Evolutionary conservation across 2,113 vertebrate species (phyloP).

Genomic region (Cercopithecus mona): DNA sequence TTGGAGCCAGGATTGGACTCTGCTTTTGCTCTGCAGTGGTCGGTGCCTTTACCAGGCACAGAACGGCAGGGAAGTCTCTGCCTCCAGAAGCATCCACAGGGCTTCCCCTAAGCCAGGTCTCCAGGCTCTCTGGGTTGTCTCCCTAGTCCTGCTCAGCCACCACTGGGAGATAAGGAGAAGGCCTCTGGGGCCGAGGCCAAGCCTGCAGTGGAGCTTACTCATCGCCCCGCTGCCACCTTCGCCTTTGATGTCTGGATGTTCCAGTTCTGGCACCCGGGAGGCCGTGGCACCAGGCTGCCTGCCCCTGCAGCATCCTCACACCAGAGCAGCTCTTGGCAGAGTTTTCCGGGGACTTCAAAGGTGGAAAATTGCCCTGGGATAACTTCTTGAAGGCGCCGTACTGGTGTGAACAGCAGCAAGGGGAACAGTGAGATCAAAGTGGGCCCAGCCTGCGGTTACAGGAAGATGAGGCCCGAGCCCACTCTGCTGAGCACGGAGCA

Average conservation of each 20-base stretch:
- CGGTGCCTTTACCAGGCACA: not conserved
- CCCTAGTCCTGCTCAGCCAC: slow-evolving; percentile 69
- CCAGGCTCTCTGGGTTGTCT: slow-evolving; percentile 59
- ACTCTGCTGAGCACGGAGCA: slow-evolving; percentile 75
- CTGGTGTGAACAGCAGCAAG: slow-evolving; percentile 82
- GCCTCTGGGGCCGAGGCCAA: slow-evolving; percentile 83
- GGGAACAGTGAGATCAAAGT: slow-evolving; percentile 84
- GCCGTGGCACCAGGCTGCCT: slow-evolving; percentile 78
- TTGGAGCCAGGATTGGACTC: not conserved
- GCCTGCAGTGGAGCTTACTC: slow-evolving; percentile 81
- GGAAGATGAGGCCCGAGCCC: slow-evolving; percentile 78
- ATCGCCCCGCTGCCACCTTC: slow-evolving; percentile 82
- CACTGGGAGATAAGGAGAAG: slow-evolving; percentile 75
- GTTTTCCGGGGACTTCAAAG: slow-evolving; percentile 86
- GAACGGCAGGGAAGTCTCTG: too few relatives aligned
- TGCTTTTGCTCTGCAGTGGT: not conserved
- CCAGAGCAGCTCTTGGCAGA: slow-evolving; percentile 87
- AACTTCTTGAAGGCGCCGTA: slow-evolving; percentile 84
- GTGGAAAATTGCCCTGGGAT: slow-evolving; percentile 85
- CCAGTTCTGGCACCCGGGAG: slow-evolving; percentile 85
- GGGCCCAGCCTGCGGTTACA: slow-evolving; percentile 80
- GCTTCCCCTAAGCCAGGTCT: not conserved
- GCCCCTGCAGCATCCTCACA: slow-evolving; percentile 83
- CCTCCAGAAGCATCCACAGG: not conserved
- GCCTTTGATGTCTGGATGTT: slow-evolving; percentile 89